Percentiles rank a stretch among this genome's conserved stretches.
phyloP scores from a whole-genome alignment of 2,113 vertebrate genomes.

The Alectura lathami region DNA sequence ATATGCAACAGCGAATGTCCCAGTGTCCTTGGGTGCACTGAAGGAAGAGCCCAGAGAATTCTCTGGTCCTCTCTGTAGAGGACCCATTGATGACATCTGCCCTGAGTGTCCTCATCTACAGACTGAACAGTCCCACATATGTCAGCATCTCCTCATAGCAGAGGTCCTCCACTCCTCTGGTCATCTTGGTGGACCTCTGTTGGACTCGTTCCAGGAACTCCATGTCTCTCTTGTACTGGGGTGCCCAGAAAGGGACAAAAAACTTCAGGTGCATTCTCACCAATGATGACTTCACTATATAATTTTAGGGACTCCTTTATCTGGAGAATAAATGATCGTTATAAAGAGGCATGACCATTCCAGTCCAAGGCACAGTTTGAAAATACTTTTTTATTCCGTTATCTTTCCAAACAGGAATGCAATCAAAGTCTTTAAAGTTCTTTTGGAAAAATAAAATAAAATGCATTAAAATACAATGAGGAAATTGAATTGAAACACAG shows the following conservation, averaged over 20 bases:
- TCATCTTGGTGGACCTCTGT: not conserved
- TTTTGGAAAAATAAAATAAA: not conserved
- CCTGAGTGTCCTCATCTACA: not conserved
- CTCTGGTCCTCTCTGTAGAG: too few species aligned
- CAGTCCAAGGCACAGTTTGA: not conserved
- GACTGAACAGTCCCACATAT: not conserved
- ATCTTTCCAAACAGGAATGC: not conserved
- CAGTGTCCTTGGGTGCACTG: not conserved
- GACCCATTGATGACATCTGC: not conserved
- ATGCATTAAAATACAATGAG: not conserved
- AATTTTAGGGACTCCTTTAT: not conserved
- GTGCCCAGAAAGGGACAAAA: not conserved
- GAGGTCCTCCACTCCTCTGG: not conserved
- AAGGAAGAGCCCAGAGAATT: not conserved
- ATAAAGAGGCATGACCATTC: not conserved
- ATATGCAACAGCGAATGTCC: too few species aligned
- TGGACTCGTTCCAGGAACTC: not conserved
- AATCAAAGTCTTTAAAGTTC: not conserved
- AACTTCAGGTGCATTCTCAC: not conserved
- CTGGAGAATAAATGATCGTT: not conserved
- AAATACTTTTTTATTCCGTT: not conserved
- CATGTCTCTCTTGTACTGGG: not conserved
- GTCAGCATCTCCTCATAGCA: not conserved
- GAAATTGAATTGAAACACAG: not conserved
- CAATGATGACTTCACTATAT: not conserved